A percentile compares a stretch with the other conserved stretches of the same genome.
Conservation (phyloP, 2,113 vertebrate genomes). For the Corydoras sp. region DNA sequence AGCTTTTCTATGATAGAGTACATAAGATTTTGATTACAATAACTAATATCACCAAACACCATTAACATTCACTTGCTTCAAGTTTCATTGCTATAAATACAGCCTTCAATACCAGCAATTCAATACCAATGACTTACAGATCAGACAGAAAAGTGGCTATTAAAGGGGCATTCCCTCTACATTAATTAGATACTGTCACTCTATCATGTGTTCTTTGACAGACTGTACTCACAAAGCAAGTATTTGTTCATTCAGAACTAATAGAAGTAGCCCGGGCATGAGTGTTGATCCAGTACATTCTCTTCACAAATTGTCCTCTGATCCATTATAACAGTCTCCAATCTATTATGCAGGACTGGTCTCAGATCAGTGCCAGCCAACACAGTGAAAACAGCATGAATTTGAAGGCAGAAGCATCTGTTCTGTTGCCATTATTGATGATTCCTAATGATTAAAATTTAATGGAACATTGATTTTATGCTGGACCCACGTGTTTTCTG, state of each 20-base stretch:
- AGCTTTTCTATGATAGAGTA: background rate
- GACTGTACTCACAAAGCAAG: conserved; percentile 25
- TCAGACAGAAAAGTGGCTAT: conserved; percentile 23
- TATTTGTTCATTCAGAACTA: background rate
- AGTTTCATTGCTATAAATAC: no score
- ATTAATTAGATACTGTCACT: conserved; percentile 10
- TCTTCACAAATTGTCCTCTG: conserved; percentile 3
- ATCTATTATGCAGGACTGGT: conserved; percentile 29
- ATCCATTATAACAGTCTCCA: conserved; percentile 16
- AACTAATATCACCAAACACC: background rate
- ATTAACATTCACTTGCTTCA: conserved; percentile 10
- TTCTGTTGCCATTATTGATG: conserved; percentile 65
- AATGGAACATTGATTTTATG: conserved; percentile 77
- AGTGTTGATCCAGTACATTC: conserved; percentile 29
- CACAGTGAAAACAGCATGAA: conserved; percentile 47
- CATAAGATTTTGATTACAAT: background rate
- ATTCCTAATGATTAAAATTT: conserved; percentile 72
- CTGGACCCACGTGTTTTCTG: conserved; percentile 62
- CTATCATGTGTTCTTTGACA: conserved; percentile 13
- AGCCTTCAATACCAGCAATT: conserved; percentile 1
- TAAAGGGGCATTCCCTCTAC: background rate
- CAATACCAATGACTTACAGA: conserved; percentile 21
- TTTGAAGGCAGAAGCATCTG: conserved; percentile 65
- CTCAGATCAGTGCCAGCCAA: conserved; percentile 40
- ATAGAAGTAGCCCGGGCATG: background rate